phyloP scores from a whole-genome alignment of 2,888 invertebrate genomes.

The Lasioglossum zephyrum region DNA sequence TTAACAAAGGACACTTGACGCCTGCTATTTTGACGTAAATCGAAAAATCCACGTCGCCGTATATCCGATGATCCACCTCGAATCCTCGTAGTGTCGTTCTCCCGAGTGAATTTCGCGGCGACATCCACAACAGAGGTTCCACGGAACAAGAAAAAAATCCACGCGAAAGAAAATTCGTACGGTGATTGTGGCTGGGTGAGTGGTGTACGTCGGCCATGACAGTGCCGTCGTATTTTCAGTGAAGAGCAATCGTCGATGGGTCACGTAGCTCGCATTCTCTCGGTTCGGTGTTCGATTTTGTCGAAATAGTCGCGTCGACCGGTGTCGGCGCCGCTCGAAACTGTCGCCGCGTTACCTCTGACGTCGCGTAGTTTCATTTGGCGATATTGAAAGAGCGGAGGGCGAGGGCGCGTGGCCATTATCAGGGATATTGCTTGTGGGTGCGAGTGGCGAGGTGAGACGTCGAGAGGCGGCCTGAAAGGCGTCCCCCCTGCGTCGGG shows the following conservation, averaged over 20 bases:
- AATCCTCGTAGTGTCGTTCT: too few species aligned
- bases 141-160: too few species aligned
- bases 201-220: conserved; percentile 77
- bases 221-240: conserved; percentile 79
- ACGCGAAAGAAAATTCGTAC: conserved; percentile 51
- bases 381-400: conserved; percentile 55
- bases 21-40: conserved; percentile 54
- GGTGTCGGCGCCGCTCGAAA: conserved; percentile 48
- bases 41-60: not conserved
- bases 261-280: conserved; percentile 60
- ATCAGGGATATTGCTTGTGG: conserved; percentile 77
- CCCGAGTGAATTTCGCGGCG: too few species aligned
- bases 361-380: conserved; percentile 42
- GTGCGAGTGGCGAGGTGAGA: conserved; percentile 78
- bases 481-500: conserved; percentile 76
- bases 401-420: conserved; percentile 78
- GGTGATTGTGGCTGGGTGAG: conserved; percentile 71
- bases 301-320: conserved; percentile 61
- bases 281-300: conserved; percentile 52
- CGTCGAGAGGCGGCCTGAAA: conserved; percentile 74
- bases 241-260: conserved; percentile 66
- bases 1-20: conserved; percentile 50
- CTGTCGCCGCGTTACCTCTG: conserved; percentile 45
- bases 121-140: too few species aligned
- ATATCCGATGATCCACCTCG: conserved; percentile 33